Conservation (phyloP, 2,797 vertebrate genomes). For the Melanotaenia nigrans region DNA sequence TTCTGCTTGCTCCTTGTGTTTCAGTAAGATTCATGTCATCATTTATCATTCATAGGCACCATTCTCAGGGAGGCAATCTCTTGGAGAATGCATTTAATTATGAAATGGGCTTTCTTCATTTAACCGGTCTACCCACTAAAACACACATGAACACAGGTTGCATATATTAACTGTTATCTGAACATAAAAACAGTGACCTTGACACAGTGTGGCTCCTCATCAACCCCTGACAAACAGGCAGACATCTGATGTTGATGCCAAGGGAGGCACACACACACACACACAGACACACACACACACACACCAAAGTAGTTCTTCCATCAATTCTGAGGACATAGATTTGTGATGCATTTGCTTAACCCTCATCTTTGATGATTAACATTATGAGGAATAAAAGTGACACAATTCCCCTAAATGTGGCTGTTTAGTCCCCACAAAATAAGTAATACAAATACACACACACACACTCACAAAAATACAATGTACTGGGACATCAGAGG, state of each 20-base stretch:
- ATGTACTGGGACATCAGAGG: constrained; percentile 37
- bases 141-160: constrained; percentile 21
- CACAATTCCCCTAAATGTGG: background rate
- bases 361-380: constrained; percentile 7
- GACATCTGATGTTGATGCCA: constrained; percentile 23
- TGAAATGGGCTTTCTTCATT: constrained; percentile 41
- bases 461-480: constrained; percentile 18
- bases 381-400: constrained; percentile 8
- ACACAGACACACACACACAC: constrained; percentile 6
- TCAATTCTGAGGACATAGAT: constrained; percentile 5
- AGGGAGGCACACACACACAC: constrained; percentile 13
- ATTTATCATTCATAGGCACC: constrained; percentile 44
- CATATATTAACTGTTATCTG: constrained; percentile 27
- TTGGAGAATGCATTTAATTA: constrained; percentile 51
- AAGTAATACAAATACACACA: background rate
- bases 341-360: constrained; percentile 3
- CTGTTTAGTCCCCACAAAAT: constrained; percentile 10
- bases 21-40: constrained; percentile 42
- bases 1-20: constrained; percentile 11
- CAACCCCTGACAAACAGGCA: constrained; percentile 31
- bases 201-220: constrained; percentile 57
- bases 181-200: constrained; percentile 57
- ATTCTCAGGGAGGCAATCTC: constrained; percentile 37
- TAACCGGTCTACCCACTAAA: constrained; percentile 1
- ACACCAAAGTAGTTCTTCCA: background rate